Evolutionary conservation across 2,888 invertebrate genomes (phyloP), one percentile per base, ranked within the genome.

Genomic region (Drosophila eohydei): DNA sequence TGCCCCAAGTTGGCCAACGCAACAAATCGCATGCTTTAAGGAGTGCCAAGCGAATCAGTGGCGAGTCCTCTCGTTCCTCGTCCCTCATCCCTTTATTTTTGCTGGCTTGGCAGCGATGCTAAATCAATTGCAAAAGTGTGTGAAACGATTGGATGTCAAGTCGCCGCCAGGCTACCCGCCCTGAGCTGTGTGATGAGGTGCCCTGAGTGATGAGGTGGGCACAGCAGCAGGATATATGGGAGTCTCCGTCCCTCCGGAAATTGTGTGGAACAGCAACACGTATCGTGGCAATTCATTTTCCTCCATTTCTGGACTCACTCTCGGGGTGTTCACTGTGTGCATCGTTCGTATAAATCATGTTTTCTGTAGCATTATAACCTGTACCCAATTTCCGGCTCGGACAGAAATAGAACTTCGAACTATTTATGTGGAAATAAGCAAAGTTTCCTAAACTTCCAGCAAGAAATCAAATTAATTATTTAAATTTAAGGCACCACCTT

Each of bases 231-330:
- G 50, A 50, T 73, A 51, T 61, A 59, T 41, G 51, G 48, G 48
- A 61, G 61, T 51, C 78, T 80, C 67, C 67, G 75, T 65, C 64
- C 59, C 66, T 51, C 75, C 89, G 84, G 89, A 84, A 84, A 84
- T 84, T 84, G 88, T 74, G 89, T 87, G 84, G 70, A 86, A 78
- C 83, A 87, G 81, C 84, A 89, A 89, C 89, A 84, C 84, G 84
- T 84, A 74, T 71, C 60, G 74, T 61, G 81, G 67, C 87, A 74
- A 84, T 84, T 88, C 89, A 84, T 84, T 87, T 79, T 58, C 62
- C 61, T 52, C 54, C 59, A 36, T 62, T 60, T 34, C 55, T 52
- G 28, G 8, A 26, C 56, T 55, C 34, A 32, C 41, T 54, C 50
- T 57, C 21, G n/a, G 41, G 40, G 14, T 34, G 46, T 56, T 43